Percentiles rank a stretch among this genome's conserved stretches.
Evolutionary conservation across 23 tunicate genomes (phyloP).

Genomic region (Ciona savignyi): DNA sequence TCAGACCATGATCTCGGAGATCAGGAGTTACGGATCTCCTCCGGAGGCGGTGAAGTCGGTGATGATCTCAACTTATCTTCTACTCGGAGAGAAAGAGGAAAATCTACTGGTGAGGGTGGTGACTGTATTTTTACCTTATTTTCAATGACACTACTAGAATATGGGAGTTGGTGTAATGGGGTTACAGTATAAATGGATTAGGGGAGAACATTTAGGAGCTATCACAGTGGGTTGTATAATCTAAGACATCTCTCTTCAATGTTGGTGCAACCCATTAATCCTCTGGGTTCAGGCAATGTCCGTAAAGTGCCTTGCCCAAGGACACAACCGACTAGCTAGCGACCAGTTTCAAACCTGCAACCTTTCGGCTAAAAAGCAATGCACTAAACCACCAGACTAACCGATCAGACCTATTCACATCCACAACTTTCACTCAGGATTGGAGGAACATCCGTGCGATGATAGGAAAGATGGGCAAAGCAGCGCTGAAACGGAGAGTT

Average conservation of each 20-base stretch:
- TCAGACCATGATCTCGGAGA: conserved; percentile 59
- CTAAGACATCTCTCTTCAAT: no score
- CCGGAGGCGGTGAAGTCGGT: conserved; percentile 55
- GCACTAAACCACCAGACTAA: no score
- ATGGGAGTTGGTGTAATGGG: not conserved
- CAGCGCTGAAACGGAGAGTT: not conserved
- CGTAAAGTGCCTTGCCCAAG: no score
- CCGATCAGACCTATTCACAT: no score
- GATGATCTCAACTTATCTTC: conserved; percentile 55
- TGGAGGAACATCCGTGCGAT: not conserved
- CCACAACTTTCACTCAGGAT: not conserved
- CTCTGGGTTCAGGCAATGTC: no score
- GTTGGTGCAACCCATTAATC: no score
- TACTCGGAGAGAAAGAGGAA: conserved; percentile 66
- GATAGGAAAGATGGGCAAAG: not conserved
- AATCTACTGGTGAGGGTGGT: conserved; percentile 31
- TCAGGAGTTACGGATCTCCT: conserved; percentile 62
- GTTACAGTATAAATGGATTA: not conserved
- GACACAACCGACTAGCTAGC: no score
- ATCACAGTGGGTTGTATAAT: no score
- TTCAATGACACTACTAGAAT: not conserved
- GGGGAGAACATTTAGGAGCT: not conserved
- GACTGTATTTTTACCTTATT: not conserved
- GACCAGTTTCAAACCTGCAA: no score
- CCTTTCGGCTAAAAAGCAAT: no score